A percentile compares a stretch with the other conserved stretches of the same genome.
These are phyloP conservation scores for Pithys albifrons DNA, from an alignment of 2,113 vertebrate genomes.

Conservation along the genomic window DNA sequence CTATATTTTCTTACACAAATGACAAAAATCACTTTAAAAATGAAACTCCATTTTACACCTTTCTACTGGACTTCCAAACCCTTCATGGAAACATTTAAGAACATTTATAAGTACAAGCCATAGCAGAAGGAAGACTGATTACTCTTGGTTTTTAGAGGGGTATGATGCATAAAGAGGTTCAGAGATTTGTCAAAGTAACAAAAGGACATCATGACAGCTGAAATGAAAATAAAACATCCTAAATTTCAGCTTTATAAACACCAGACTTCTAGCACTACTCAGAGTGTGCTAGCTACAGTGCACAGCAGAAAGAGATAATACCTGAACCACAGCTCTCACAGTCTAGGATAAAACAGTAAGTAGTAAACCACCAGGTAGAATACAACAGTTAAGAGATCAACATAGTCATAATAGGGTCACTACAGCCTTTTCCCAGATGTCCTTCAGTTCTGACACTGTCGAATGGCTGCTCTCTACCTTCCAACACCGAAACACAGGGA, in stretches of 20 bases:
- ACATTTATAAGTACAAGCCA: neutral
- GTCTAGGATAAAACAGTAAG: neutral
- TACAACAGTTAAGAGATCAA: neutral
- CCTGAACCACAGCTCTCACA: neutral
- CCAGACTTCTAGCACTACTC: neutral
- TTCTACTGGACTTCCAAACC: neutral
- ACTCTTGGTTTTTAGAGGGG: neutral
- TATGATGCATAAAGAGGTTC: neutral
- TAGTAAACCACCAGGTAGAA: neutral
- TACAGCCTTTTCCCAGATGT: neutral
- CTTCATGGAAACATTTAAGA: neutral
- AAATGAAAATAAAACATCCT: neutral
- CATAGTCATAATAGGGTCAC: accelerated
- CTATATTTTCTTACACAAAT: neutral
- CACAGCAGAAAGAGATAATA: neutral
- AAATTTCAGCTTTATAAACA: neutral
- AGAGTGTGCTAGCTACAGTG: neutral
- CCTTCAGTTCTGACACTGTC: neutral
- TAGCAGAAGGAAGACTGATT: neutral
- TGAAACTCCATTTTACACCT: neutral
- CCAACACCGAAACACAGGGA: neutral
- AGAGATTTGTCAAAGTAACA: neutral
- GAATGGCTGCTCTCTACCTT: neutral
- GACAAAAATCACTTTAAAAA: neutral
- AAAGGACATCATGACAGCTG: neutral